These are phyloP conservation scores for Henicopernis longicauda DNA, from an alignment of 2,113 vertebrate genomes.

Conservation along the genomic window DNA sequence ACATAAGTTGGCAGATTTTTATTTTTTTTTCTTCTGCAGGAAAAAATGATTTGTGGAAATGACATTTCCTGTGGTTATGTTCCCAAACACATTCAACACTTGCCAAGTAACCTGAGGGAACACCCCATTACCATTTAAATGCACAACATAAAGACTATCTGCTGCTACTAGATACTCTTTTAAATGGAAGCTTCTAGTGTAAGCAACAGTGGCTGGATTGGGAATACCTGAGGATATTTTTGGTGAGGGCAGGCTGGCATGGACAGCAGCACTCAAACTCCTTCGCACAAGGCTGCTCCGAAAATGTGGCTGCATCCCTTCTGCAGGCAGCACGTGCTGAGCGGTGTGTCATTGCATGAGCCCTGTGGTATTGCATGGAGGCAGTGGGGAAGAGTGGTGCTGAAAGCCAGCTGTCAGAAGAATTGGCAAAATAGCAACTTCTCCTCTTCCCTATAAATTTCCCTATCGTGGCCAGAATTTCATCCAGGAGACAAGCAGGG, in stretches of 20 bases:
- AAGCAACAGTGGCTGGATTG: neutral
- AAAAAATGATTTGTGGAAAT: neutral
- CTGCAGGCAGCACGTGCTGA: neutral
- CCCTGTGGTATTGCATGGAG: neutral
- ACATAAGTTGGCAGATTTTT: neutral
- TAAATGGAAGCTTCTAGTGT: neutral
- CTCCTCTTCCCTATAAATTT: too few species aligned
- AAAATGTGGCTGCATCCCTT: neutral
- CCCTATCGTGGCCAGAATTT: neutral
- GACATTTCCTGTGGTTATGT: neutral
- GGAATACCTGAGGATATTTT: neutral
- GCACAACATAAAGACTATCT: neutral
- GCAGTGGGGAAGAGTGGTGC: rapidly evolving
- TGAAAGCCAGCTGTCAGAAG: neutral
- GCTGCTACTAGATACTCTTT: neutral
- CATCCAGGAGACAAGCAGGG: neutral
- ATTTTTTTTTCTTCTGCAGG: neutral
- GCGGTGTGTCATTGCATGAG: neutral
- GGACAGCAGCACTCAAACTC: neutral
- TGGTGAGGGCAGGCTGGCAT: rapidly evolving
- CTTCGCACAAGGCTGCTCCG: neutral
- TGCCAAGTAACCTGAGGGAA: neutral
- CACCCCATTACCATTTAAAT: neutral
- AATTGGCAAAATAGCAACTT: neutral
- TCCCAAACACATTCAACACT: neutral